Evolutionary conservation across 2,797 vertebrate genomes (phyloP).

Genomic region (Fistularia commersonii): DNA sequence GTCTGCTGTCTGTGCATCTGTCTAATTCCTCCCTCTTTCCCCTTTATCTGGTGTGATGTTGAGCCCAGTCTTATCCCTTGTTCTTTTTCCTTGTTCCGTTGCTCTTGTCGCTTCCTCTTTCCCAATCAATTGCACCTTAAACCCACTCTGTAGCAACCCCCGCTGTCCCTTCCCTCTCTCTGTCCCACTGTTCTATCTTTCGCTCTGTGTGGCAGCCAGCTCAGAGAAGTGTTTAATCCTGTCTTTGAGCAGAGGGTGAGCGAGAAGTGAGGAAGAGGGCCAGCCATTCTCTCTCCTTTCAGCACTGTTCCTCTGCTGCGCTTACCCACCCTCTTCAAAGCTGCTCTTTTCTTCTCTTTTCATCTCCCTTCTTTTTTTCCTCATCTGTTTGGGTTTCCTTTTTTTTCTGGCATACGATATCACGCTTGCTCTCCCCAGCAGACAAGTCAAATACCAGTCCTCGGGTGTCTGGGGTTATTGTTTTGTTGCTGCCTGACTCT

Average conservation of each 20-base stretch:
- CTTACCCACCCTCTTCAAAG: slow-evolving; percentile 68
- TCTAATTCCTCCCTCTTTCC: slow-evolving; percentile 30
- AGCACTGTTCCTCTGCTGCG: slow-evolving; percentile 54
- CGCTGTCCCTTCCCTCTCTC: slow-evolving; percentile 5
- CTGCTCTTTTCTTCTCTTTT: slow-evolving; percentile 69
- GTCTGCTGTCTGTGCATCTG: slow-evolving; percentile 17
- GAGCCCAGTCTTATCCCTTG: slow-evolving; percentile 23
- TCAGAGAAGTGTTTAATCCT: slow-evolving; percentile 70
- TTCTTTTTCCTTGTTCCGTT: slow-evolving; percentile 39
- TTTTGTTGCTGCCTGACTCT: slow-evolving; percentile 42
- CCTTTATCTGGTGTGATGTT: slow-evolving; percentile 36
- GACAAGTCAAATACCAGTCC: slow-evolving; percentile 58
- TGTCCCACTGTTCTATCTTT: slow-evolving; percentile 50
- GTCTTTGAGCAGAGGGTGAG: slow-evolving; percentile 65
- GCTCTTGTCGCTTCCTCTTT: slow-evolving; percentile 46
- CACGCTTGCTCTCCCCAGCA: slow-evolving; percentile 51
- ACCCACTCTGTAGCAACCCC: slow-evolving; percentile 33
- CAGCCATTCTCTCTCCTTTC: slow-evolving; percentile 61
- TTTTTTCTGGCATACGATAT: slow-evolving; percentile 49
- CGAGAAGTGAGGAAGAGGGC: slow-evolving; percentile 57
- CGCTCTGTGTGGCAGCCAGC: slow-evolving; percentile 70
- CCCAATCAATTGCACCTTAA: slow-evolving; percentile 62
- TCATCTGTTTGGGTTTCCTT: slow-evolving; percentile 71
- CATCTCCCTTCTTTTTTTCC: slow-evolving; percentile 60
- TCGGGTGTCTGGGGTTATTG: slow-evolving; percentile 32